Evolutionary conservation across 2,113 vertebrate species (phyloP).

Genomic region (Corythornis vintsioides): DNA sequence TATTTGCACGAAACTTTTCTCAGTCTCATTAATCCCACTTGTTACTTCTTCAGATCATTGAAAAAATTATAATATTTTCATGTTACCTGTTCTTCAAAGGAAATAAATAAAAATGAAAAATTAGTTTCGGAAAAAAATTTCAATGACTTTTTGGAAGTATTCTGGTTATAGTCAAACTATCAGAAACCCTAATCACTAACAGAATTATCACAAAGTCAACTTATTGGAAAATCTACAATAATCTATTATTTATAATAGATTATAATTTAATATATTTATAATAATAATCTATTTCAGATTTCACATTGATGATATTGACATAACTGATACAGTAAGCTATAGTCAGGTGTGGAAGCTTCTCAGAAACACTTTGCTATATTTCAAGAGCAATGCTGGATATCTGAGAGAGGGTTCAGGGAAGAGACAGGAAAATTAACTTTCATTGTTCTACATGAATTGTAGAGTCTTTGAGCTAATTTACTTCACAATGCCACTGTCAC

Average conservation of each 20-base stretch:
- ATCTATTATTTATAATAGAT: too few species aligned
- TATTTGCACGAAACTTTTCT: not conserved
- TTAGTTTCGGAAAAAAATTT: not conserved
- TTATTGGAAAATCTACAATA: not conserved
- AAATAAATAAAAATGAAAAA: not conserved
- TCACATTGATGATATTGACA: not conserved
- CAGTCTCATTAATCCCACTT: not conserved
- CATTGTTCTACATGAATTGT: not conserved
- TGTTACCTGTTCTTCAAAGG: not conserved
- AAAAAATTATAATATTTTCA: not conserved
- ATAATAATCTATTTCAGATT: not conserved
- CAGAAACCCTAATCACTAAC: not conserved
- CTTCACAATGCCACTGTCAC: not conserved
- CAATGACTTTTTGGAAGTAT: not conserved
- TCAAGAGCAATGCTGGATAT: not conserved
- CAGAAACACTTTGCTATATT: not conserved
- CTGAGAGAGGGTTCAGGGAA: not conserved
- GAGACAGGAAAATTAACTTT: not conserved
- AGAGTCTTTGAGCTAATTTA: not conserved
- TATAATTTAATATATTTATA: too few species aligned
- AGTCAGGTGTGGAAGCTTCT: not conserved
- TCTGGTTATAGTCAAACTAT: not conserved
- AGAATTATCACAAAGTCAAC: not conserved
- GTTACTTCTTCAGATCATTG: not conserved
- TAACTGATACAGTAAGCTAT: not conserved